These are phyloP conservation scores for Drosophila trapezifrons DNA, from an alignment of 1,140 invertebrate genomes.

Conservation along the genomic window DNA sequence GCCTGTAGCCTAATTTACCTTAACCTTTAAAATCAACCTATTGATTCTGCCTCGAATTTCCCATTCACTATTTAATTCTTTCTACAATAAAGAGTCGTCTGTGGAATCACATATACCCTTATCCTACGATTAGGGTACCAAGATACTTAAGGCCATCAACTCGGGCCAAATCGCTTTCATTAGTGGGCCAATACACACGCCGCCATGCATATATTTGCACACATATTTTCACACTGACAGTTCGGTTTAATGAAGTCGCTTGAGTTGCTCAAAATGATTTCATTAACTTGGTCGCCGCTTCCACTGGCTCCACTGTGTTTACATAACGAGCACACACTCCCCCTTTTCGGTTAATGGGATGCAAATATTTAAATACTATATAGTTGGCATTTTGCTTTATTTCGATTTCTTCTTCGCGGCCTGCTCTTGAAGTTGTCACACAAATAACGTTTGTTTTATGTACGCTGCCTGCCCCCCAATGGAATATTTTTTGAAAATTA, in stretches of 20 bases:
- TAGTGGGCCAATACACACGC: constrained; percentile 43
- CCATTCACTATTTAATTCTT: not conserved
- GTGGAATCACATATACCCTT: not conserved
- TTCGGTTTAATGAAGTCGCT: constrained; percentile 45
- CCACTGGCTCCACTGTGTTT: constrained; percentile 15
- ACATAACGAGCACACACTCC: constrained; percentile 37
- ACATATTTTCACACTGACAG: constrained; percentile 34
- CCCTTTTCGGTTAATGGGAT: constrained; percentile 46
- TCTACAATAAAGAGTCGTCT: not conserved
- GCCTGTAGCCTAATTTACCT: not conserved
- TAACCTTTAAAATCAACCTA: not conserved
- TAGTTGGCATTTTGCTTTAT: constrained; percentile 38
- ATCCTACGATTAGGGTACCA: not conserved
- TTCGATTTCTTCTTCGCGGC: constrained; percentile 4
- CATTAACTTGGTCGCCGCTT: constrained; percentile 13
- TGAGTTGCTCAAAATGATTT: constrained; percentile 35
- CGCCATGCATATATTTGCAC: constrained; percentile 19
- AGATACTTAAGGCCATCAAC: constrained; percentile 21
- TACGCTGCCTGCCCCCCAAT: constrained; percentile 31
- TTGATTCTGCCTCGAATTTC: not conserved
- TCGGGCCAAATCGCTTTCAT: constrained; percentile 44
- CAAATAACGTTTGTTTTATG: constrained; percentile 28
- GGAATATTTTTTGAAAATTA: constrained; percentile 56
- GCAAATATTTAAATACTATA: constrained; percentile 48
- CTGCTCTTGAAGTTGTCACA: constrained; percentile 40